Conservation (phyloP, 1,140 invertebrate species). For the Drosophila lacteicornis region DNA sequence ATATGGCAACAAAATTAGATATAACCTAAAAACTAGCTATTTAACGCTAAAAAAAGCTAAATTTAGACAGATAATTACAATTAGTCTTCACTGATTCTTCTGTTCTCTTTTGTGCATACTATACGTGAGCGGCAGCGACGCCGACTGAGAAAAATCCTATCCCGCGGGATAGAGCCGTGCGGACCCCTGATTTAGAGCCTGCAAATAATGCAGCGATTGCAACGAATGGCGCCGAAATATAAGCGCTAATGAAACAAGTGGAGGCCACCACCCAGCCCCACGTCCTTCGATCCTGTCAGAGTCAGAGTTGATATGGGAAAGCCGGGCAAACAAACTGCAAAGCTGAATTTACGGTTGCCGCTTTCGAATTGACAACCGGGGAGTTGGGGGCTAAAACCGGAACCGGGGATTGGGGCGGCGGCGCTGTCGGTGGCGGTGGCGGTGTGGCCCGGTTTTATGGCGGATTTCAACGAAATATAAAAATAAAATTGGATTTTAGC, state of each 20-base stretch:
- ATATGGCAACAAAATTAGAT: too few species aligned
- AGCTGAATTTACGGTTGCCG: constrained; percentile 69
- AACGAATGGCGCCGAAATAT: constrained; percentile 34
- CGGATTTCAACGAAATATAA: constrained; percentile 75
- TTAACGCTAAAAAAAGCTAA: too few species aligned
- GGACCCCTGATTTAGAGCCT: constrained; percentile 46
- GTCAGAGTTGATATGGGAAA: constrained; percentile 24
- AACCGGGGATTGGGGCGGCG: constrained; percentile 10
- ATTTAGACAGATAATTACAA: too few species aligned
- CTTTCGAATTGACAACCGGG: constrained; percentile 62
- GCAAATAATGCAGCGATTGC: constrained; percentile 55
- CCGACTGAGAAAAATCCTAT: too few species aligned
- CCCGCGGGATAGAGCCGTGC: too few species aligned
- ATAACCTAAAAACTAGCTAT: too few species aligned
- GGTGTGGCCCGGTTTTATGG: constrained; percentile 63
- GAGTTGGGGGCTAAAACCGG: not conserved
- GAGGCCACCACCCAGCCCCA: not conserved
- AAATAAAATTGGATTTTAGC: constrained; percentile 83
- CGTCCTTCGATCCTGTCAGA: constrained; percentile 16
- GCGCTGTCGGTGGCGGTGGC: not conserved
- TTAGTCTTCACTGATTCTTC: too few species aligned
- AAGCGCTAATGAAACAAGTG: constrained; percentile 68
- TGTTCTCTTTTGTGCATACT: too few species aligned
- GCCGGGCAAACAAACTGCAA: constrained; percentile 66
- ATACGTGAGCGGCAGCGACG: too few species aligned